Conservation (phyloP, 2,888 invertebrate species). For the Platynereis dumerilii region DNA sequence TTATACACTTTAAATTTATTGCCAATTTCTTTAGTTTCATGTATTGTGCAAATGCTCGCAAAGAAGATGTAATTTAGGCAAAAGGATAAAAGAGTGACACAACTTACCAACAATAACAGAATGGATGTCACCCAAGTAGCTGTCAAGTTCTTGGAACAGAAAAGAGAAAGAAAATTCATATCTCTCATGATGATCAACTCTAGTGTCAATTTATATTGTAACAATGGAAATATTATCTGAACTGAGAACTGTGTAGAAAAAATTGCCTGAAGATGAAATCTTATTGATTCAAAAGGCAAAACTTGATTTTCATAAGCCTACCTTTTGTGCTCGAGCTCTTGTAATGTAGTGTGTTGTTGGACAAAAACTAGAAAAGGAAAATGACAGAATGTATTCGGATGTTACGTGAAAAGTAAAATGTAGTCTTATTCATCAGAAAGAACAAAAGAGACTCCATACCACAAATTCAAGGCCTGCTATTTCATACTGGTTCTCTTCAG, state of each 20-base stretch:
- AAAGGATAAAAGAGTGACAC: not conserved
- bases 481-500: slow-evolving; percentile 69
- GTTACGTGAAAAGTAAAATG: slow-evolving; percentile 9
- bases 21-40: too few species aligned
- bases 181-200: not conserved
- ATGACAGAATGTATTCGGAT: not conserved
- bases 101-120: slow-evolving; percentile 71
- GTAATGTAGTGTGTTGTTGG: slow-evolving; percentile 74
- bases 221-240: too few species aligned
- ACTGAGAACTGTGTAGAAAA: too few species aligned
- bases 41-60: too few species aligned
- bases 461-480: slow-evolving; percentile 76
- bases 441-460: slow-evolving; percentile 64
- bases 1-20: too few species aligned
- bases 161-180: slow-evolving; percentile 11
- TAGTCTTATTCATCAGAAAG: not conserved
- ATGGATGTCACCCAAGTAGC: slow-evolving; percentile 78
- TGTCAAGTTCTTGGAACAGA: slow-evolving; percentile 73
- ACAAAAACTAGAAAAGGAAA: slow-evolving; percentile 66
- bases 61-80: too few species aligned
- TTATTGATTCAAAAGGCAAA: too few species aligned
- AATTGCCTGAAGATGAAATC: too few species aligned
- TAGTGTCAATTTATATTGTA: not conserved
- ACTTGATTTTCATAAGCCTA: slow-evolving; percentile 41
- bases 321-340: slow-evolving; percentile 71